Conservation (phyloP, 2,113 vertebrate genomes). For the Manacus vitellinus region DNA sequence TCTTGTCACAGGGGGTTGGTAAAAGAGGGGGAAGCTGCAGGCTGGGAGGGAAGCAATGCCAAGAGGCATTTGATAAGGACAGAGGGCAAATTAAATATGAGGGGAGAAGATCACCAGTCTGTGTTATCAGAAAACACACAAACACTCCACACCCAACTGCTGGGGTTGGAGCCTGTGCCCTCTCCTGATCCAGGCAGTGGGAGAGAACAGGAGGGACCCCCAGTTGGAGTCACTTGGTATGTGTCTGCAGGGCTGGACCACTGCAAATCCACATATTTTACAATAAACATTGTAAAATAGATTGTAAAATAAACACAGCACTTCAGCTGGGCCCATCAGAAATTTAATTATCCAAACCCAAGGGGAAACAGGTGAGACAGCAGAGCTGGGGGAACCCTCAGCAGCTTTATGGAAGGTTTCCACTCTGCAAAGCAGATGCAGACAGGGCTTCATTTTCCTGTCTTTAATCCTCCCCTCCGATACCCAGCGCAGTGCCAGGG, state of each 20-base stretch:
- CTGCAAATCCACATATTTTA: neutral
- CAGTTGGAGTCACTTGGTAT: neutral
- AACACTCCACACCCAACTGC: neutral
- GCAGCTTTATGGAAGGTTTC: neutral
- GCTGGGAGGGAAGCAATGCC: neutral
- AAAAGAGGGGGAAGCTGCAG: neutral
- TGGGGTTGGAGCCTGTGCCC: neutral
- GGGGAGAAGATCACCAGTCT: neutral
- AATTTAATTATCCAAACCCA: neutral
- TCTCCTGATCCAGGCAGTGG: neutral
- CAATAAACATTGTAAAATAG: neutral
- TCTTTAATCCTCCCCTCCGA: neutral
- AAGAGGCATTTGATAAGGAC: neutral
- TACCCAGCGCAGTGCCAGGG: neutral
- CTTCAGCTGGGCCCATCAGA: too few relatives aligned
- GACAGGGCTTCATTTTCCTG: neutral
- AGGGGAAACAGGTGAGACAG: neutral
- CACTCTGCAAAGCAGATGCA: fast-evolving
- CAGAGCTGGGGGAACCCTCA: neutral
- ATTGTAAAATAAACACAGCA: neutral
- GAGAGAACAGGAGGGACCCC: neutral
- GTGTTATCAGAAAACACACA: neutral
- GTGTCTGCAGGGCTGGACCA: neutral
- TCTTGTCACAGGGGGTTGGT: neutral
- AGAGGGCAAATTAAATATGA: neutral